Evolutionary conservation across 2,113 vertebrate genomes (phyloP), one percentile per base, ranked within the genome.

Genomic region (Nothocercus julius): DNA sequence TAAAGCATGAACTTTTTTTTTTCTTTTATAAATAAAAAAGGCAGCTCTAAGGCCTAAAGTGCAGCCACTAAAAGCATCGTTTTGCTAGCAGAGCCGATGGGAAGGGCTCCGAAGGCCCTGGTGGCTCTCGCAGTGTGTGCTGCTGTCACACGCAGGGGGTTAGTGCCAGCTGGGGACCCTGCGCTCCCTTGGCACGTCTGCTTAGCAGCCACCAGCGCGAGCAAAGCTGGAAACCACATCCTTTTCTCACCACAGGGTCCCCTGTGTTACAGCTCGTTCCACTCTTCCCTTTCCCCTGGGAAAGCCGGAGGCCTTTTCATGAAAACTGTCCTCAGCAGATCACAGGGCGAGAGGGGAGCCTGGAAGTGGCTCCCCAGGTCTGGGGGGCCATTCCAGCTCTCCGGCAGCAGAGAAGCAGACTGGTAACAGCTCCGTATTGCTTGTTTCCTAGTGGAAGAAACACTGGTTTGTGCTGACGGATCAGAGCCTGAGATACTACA

Each of bases 391-490:
- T 68, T 9, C 0, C 1, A 25, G 58, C 9, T 38, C 17, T 1
- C 11, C 20, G 17, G 9, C 44, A 9, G 62, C 62, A 44, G 47
- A 15, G 20, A 16, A 66, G 24, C 79, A 64, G 28, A 44, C 5
- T 30, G 34, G 32, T 91, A 78, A 97, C 63, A 51, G 74, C 77
- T 34, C 16, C 24, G 2, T 89, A 24, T 89, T 81, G 20, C 30
- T 94, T 92, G 18, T 89, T 96, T 91, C 74, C 38, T 82, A 99
- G 99, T 99, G 99, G 99, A 99, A 99, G 98, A 99, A 99, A 82
- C 99, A 99, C 97, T 99, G 99, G 99, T 99, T 99, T 97, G 99
- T 99, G 88, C 97, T 99, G 87, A 99, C 99, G 0, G 99, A 99
- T 96, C 99, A 99, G 95, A 99, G 98, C 97, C 97, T 99, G 95